A percentile compares a stretch with the other conserved stretches of the same genome.
These are phyloP conservation scores for Stomatorhinus ivindoensis DNA, from an alignment of 2,113 vertebrate genomes.

Conservation along the genomic window DNA sequence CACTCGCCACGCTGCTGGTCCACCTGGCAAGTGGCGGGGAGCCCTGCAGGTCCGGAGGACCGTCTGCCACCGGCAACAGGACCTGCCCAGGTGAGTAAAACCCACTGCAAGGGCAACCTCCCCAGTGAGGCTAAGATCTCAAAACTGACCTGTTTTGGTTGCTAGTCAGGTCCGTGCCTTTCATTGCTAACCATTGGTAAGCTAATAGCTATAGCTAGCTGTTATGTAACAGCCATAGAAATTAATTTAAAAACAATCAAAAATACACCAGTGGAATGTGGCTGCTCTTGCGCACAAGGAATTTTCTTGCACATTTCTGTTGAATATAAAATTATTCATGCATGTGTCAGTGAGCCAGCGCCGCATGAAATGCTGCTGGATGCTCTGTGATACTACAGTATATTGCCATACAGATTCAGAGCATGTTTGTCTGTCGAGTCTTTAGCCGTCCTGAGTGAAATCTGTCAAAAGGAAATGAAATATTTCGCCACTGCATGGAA, in stretches of 20 bases:
- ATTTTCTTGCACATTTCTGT: neutral
- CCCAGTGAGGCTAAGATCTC: neutral
- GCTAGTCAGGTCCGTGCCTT: neutral
- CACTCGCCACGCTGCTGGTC: conserved; percentile 55
- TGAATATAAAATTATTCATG: neutral
- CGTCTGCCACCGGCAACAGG: conserved; percentile 41
- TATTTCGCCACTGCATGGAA: neutral
- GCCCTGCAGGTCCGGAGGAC: conserved; percentile 52
- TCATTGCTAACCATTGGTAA: neutral
- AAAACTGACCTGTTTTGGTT: neutral
- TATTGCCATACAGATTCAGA: neutral
- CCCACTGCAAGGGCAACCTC: neutral
- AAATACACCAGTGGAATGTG: neutral
- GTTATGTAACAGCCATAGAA: neutral
- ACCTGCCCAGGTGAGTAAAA: conserved; percentile 69
- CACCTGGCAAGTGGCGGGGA: conserved; percentile 39
- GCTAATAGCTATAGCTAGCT: neutral
- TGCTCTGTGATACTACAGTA: neutral
- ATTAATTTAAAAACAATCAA: neutral
- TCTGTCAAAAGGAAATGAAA: neutral
- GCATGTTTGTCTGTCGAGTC: neutral
- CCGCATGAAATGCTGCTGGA: neutral
- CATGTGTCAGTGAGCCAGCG: neutral
- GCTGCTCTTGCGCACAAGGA: neutral
- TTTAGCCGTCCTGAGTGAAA: neutral